These are phyloP conservation scores for Myiotriccus ornatus DNA, from an alignment of 2,797 vertebrate genomes.

Conservation along the genomic window DNA sequence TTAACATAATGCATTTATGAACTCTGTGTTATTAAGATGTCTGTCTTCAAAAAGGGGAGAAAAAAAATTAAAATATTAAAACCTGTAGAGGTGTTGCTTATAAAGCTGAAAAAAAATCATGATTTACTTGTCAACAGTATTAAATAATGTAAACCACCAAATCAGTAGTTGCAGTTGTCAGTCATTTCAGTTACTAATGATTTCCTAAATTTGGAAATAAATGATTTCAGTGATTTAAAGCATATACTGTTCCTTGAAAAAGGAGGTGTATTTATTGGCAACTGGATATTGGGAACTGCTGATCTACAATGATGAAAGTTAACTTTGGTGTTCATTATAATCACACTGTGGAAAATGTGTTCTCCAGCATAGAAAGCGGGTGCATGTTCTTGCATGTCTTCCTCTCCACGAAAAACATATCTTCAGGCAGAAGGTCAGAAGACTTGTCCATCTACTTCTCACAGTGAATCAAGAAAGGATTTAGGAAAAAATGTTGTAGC, in stretches of 20 bases:
- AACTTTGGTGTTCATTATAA: neutral
- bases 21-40: neutral
- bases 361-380: neutral
- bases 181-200: neutral
- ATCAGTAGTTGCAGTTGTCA: neutral
- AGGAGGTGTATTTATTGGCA: neutral
- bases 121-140: neutral
- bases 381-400: neutral
- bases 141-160: neutral
- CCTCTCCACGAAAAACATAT: neutral
- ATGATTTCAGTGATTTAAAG: neutral
- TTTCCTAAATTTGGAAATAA: neutral
- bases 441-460: neutral
- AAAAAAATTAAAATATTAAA: neutral
- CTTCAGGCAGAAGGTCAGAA: neutral
- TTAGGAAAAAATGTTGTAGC: neutral
- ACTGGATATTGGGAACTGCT: neutral
- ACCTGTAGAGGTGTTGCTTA: neutral
- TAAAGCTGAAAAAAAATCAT: neutral
- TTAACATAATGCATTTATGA: neutral
- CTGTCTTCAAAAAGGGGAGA: neutral
- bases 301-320: neutral
- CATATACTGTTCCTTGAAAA: neutral
- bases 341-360: neutral
- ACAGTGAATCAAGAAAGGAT: neutral